These are phyloP conservation scores for Melipona beecheii DNA, from an alignment of 2,888 invertebrate species.

Conservation along the genomic window DNA sequence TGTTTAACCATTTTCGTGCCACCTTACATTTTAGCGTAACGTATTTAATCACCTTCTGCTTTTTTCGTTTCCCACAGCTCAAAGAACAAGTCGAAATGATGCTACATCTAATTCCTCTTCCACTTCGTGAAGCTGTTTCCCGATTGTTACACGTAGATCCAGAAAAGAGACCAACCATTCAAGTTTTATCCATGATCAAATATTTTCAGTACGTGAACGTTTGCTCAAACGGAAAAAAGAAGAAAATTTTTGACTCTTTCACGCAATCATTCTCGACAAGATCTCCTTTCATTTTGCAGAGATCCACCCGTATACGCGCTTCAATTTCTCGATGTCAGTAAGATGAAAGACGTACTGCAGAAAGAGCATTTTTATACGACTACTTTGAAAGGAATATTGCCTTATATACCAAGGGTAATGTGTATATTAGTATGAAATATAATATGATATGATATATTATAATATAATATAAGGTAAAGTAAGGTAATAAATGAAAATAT, in stretches of 20 bases:
- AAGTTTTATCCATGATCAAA: conserved; percentile 94
- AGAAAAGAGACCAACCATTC: conserved; percentile 94
- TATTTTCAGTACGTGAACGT: conserved; percentile 86
- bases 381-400: conserved; percentile 93
- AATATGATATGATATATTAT: not conserved
- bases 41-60: not conserved
- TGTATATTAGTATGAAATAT: not conserved
- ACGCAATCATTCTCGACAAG: not conserved
- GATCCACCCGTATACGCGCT: conserved; percentile 96
- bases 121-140: conserved; percentile 94
- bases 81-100: conserved; percentile 92
- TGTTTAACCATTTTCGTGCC: too few relatives aligned
- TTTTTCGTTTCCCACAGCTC: conserved; percentile 86
- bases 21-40: not conserved
- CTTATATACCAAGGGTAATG: conserved; percentile 92
- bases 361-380: conserved; percentile 95
- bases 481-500: too few relatives aligned
- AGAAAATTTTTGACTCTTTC: not conserved
- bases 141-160: conserved; percentile 93
- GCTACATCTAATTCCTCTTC: conserved; percentile 91
- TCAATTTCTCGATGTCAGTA: conserved; percentile 96
- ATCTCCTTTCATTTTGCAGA: conserved; percentile 84
- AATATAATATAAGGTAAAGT: too few relatives aligned
- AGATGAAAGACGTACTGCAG: conserved; percentile 95
- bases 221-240: too few relatives aligned